phyloP scores from a whole-genome alignment of 2,113 vertebrate species.

The Cichladusa arquata region DNA sequence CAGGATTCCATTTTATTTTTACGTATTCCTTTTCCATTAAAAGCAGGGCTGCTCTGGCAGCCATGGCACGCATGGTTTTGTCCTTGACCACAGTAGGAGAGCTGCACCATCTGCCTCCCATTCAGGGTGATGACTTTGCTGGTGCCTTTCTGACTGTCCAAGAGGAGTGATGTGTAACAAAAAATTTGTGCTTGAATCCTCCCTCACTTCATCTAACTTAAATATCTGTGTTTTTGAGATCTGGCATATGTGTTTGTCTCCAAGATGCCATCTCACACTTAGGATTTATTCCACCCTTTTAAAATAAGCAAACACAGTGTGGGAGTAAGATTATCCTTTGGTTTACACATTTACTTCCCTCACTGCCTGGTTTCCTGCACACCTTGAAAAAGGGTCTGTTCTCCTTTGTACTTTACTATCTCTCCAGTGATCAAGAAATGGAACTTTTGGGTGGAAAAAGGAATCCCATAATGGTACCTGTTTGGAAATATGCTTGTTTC shows the following conservation, averaged over 20 bases:
- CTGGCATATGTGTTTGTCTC: not conserved
- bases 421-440: not conserved
- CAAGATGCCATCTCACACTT: not conserved
- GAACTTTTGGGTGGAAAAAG: not conserved
- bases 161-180: not conserved
- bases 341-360: not conserved
- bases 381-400: not conserved
- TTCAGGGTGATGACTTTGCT: not conserved
- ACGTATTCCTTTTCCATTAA: not conserved
- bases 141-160: not conserved
- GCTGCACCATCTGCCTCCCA: not conserved
- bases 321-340: not conserved
- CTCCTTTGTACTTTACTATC: not conserved
- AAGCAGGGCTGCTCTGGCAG: not conserved
- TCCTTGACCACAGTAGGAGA: not conserved
- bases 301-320: not conserved
- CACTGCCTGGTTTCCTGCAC: not conserved
- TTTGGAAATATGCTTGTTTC: conserved; percentile 66
- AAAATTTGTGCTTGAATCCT: not conserved
- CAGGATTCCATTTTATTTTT: not conserved
- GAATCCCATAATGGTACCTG: conserved; percentile 34
- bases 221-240: not conserved
- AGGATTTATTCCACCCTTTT: not conserved
- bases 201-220: not conserved
- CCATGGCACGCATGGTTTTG: not conserved